Evolutionary conservation across 2,113 vertebrate genomes (phyloP).

Genomic region (Dendropsophus ebraccatus): DNA sequence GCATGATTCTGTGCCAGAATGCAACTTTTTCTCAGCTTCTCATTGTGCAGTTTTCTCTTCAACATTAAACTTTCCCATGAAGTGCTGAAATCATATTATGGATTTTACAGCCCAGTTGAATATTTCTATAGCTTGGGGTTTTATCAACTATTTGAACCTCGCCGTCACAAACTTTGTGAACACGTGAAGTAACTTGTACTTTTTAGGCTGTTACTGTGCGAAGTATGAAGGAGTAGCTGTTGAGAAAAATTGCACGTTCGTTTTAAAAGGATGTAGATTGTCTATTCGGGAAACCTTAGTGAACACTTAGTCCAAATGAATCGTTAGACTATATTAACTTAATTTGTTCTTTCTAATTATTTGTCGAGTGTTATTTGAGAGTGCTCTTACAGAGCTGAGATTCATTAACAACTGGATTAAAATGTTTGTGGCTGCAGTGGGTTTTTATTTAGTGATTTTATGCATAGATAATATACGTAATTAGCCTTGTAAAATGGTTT

Average conservation of each 20-base stretch:
- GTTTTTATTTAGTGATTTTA: slow-evolving; percentile 15
- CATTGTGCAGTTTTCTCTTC: slow-evolving; percentile 76
- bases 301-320: slow-evolving; percentile 70
- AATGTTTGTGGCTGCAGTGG: slow-evolving; percentile 63
- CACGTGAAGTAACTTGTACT: slow-evolving; percentile 36
- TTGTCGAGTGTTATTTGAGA: slow-evolving; percentile 68
- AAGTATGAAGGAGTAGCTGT: slow-evolving; percentile 70
- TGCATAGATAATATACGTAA: background rate
- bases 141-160: slow-evolving; percentile 62
- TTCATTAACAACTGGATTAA: slow-evolving; percentile 68
- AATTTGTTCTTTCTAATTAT: slow-evolving; percentile 67
- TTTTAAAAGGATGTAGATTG: slow-evolving; percentile 65
- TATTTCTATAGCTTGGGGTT: slow-evolving; percentile 65
- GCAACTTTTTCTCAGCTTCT: slow-evolving; percentile 79
- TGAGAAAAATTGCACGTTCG: slow-evolving; percentile 68
- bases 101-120: slow-evolving; percentile 70
- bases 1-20: slow-evolving; percentile 83
- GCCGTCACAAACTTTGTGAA: background rate
- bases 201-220: slow-evolving; percentile 67
- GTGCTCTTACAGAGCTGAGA: slow-evolving; percentile 66
- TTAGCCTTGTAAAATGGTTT: slow-evolving; percentile 1
- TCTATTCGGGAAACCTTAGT: slow-evolving; percentile 63
- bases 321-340: slow-evolving; percentile 69
- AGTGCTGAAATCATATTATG: slow-evolving; percentile 77
- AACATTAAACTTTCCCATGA: slow-evolving; percentile 82